Evolutionary conservation across 2,797 vertebrate species (phyloP), one percentile per base, ranked within the genome.

Genomic region (Pempheris klunzingeri): DNA sequence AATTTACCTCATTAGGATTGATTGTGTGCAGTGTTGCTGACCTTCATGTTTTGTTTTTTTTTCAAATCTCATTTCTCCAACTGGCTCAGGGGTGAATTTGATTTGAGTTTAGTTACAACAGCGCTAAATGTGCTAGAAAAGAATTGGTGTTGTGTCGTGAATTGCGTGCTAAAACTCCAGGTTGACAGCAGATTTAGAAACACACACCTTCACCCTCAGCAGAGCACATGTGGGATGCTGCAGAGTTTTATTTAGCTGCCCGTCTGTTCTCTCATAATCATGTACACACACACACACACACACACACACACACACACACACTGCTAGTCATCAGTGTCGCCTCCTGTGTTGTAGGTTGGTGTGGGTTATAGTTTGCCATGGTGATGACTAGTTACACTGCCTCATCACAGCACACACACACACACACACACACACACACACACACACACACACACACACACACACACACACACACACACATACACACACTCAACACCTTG

Each of bases 291-390:
- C 46, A 54, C 71, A 30, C 74, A 62, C 72, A 43, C 43, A 49
- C 64, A 50, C 47, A 38, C 66, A 47, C 32, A 49, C 50, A 65
- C 12, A 68, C 64, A 69, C 7, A 18, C 66, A 71, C 79, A 34
- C 73, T 39, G 49, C 43, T 50, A 86, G 85, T 90, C 87, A 88
- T 89, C 83, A 18, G 47, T 84, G 88, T 89, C 76, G 79, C 91
- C 91, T 87, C 86, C 78, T 86, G 87, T 87, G 85, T 85, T 80
- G 90, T 87, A 88, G 85, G 88, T 83, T 85, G 82, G 87, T 84
- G 88, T 87, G 87, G 86, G 85, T 86, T 82, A 81, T 80, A 79
- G 79, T 83, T 85, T 84, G 81, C 82, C 72, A 69, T 86, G 81
- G 83, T 67, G 78, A 90, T 82, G 86, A 88, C 70, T 87, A 83